phyloP scores from a whole-genome alignment of 2,113 vertebrate genomes.

The Falco punctatus region DNA sequence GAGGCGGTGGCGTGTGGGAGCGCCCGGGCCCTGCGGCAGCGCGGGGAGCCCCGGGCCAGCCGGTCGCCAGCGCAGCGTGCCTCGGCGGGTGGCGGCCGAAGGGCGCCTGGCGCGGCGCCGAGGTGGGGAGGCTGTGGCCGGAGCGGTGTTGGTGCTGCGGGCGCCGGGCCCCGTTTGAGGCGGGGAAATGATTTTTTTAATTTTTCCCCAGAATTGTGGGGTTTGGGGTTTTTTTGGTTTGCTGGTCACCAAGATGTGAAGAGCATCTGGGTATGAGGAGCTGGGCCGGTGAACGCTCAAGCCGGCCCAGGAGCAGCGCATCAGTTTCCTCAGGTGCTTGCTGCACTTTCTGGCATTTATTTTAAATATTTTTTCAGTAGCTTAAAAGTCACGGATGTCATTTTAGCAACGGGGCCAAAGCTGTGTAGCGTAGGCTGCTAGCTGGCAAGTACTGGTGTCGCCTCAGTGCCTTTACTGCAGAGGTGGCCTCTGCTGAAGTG shows the following conservation, averaged over 20 bases:
- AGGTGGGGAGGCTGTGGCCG: not conserved
- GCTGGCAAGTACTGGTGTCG: rapidly evolving
- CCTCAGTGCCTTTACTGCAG: rapidly evolving
- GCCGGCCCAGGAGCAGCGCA: rapidly evolving
- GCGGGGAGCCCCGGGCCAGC: not conserved
- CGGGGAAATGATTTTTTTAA: not conserved
- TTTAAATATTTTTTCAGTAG: rapidly evolving
- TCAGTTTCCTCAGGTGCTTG: not conserved
- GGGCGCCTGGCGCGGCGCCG: not conserved
- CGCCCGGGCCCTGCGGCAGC: not conserved
- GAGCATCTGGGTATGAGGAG: not conserved
- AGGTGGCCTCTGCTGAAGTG: not conserved
- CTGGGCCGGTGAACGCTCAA: rapidly evolving
- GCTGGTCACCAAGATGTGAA: rapidly evolving
- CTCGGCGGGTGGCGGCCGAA: too few relatives aligned
- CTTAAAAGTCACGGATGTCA: rapidly evolving
- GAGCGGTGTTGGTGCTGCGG: not conserved
- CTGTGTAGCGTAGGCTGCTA: too few relatives aligned
- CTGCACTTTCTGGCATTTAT: rapidly evolving
- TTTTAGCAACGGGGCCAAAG: rapidly evolving
- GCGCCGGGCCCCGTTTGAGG: too few relatives aligned
- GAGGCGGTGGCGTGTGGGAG: rapidly evolving
- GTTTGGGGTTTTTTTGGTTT: too few relatives aligned
- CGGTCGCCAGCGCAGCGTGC: too few relatives aligned
- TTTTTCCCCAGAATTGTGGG: too few relatives aligned